Evolutionary conservation across 2,797 vertebrate genomes (phyloP), one percentile per base, ranked within the genome.

Genomic region (Chromobotia macracanthus): DNA sequence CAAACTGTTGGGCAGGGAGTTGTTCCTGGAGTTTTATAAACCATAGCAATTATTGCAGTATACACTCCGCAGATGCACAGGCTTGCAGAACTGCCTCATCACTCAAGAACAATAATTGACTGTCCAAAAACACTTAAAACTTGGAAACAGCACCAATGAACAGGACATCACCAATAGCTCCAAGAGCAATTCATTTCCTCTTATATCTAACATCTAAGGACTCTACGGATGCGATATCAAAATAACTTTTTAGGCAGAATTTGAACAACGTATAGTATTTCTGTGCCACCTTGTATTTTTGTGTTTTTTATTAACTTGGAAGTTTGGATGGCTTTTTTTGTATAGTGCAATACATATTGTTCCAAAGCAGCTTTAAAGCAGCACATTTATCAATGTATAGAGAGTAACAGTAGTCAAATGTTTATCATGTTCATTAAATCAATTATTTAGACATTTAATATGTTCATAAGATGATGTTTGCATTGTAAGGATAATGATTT

Each of bases 1-100:
- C 31, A 21, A 75, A 19, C 73, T 75, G 73, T 75, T 61, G 19
- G 53, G 21, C 56, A 44, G 71, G 56, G 11, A 48, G 18, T 21
- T 70, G n/a, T 56, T 56, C 35, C 50, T 64, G 5, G 19, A 6
- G 19, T 13, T 6, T 44, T 58, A 13, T 28, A 31, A 31, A 12
- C 31, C 10, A 13, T 51, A 61, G 28, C 19, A 21, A 63, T 51
- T 5, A 35, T 8, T 31, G 50, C 50, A 70, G n/a, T 55, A 21
- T 21, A 19, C 0, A 55, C 5, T 56, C 50, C 16, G n/a, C 25
- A 74, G 28, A 51, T 53, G 31, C 60, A 61, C 15, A 31, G 0
- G 18, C 6, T 31, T 31, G 1, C 18, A 74, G 0, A 18, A 18
- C 4, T 75, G 28, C n/a, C 2, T 1, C 1, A 3, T 51, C 50